Evolutionary conservation across 2,113 vertebrate genomes (phyloP), one percentile per base, ranked within the genome.

Genomic region (Nesoenas mayeri): DNA sequence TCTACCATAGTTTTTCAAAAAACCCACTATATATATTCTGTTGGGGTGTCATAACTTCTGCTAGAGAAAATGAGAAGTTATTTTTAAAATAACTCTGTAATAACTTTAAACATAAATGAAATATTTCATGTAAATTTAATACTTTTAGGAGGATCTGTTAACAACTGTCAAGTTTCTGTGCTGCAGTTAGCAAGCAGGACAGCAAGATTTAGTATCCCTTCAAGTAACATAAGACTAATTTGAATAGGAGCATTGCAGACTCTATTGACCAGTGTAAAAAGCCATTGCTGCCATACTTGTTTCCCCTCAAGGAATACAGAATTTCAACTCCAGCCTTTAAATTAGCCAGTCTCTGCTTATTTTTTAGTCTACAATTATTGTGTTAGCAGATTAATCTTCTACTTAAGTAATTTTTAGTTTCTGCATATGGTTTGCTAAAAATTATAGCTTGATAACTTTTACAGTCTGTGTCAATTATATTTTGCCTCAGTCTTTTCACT

Each of bases 381-480:
- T 70, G 80, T 53, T 48, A 95, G 93, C 79, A 94, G 90, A 91
- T 97, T 47, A 94, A 92, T 88, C 56, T 78, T 85, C 58, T 84
- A 40, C 24, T 94, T 94, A 87, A 91, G 72, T 97, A n/a, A 91
- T 93, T 78, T 81, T 61, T 94, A 88, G 71, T 96, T 97, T 94
- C 91, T 95, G 79, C 69, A 64, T 95, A 90, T 90, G 95, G 89
- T 85, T 95, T 95, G 64, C 93, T 97, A 96, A 91, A 95, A 96
- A 95, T 96, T 95, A 93, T 51, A 96, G 92, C 88, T 70, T 89
- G 85, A 57, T 94, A 93, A 85, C 61, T 96, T 95, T 96, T 88
- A 90, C 65, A 85, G 82, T 38, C n/a, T 42, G 1, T 71, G 24
- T 66, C 47, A 84, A 61, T 66, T 16, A 26, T 26, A 12, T 38